A percentile compares a stretch with the other conserved stretches of the same genome.
Evolutionary conservation across 2,797 vertebrate species (phyloP).

Genomic region (Siniperca obscura): DNA sequence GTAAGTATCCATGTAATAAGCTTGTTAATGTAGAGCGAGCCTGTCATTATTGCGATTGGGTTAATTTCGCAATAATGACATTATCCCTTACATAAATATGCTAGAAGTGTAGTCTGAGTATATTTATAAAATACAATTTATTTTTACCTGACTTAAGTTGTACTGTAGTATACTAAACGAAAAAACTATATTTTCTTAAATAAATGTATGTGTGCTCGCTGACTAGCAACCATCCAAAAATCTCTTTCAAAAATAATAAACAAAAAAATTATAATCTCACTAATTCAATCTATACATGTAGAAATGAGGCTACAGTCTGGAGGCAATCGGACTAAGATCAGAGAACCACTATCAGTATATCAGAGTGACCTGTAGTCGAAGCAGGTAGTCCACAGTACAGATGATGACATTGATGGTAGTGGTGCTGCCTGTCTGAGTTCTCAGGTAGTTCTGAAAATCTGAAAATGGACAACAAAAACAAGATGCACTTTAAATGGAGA

Average conservation of each 20-base stretch:
- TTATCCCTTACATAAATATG: not conserved
- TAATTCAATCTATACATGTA: not conserved
- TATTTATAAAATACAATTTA: not conserved
- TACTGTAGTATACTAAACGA: no score
- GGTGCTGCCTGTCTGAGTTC: conserved; percentile 96
- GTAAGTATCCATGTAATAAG: no score
- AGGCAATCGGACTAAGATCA: not conserved
- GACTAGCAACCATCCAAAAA: not conserved
- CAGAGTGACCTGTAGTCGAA: conserved; percentile 90
- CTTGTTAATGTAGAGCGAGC: no score
- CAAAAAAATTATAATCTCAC: not conserved
- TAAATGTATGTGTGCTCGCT: not conserved
- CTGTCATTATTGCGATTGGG: no score
- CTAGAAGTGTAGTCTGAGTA: not conserved
- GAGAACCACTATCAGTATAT: not conserved
- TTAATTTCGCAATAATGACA: no score
- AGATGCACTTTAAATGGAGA: not conserved
- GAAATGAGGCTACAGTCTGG: not conserved
- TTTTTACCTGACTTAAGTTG: not conserved
- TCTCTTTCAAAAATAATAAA: not conserved
- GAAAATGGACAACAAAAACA: conserved; percentile 2
- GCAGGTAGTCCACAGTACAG: conserved; percentile 96
- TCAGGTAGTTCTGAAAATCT: conserved; percentile 97
- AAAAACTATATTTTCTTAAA: not conserved
- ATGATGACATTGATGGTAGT: conserved; percentile 97